Evolutionary conservation across 23 tunicate species (phyloP).

Genomic region (Clavelina lepadiformis): DNA sequence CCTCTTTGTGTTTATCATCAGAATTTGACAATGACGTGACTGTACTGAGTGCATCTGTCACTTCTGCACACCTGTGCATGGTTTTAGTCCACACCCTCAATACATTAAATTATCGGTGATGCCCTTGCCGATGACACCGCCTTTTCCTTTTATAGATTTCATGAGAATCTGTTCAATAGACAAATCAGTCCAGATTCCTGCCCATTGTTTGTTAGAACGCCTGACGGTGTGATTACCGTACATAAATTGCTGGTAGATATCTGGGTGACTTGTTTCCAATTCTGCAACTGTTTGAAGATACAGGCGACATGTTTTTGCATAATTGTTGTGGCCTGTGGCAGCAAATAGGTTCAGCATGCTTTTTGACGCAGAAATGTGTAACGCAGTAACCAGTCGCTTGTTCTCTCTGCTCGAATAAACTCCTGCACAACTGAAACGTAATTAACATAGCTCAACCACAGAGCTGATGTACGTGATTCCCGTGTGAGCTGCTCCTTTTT

Average conservation of each 20-base stretch:
- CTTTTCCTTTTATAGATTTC: constrained; percentile 6
- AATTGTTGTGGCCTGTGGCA: constrained; percentile 2
- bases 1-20: too few species aligned
- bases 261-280: neutral
- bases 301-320: constrained; percentile 1
- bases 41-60: too few species aligned
- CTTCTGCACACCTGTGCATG: too few species aligned
- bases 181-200: constrained; percentile 17
- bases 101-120: constrained; percentile 13
- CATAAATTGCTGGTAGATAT: neutral
- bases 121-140: constrained; percentile 5
- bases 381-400: neutral
- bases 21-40: too few species aligned
- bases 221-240: constrained; percentile 4
- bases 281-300: constrained; percentile 4
- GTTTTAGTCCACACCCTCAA: too few species aligned
- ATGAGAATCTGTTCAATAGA: constrained; percentile 7
- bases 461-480: constrained; percentile 6
- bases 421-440: constrained; percentile 3
- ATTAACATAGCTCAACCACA: constrained; percentile 4
- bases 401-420: constrained; percentile 9
- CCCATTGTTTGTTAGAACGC: constrained; percentile 3
- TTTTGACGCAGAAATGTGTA: neutral
- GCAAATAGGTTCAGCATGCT: constrained; percentile 10
- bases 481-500: too few species aligned